phyloP scores from a whole-genome alignment of 2,888 invertebrate genomes.

The Digitonthophagus gazella region DNA sequence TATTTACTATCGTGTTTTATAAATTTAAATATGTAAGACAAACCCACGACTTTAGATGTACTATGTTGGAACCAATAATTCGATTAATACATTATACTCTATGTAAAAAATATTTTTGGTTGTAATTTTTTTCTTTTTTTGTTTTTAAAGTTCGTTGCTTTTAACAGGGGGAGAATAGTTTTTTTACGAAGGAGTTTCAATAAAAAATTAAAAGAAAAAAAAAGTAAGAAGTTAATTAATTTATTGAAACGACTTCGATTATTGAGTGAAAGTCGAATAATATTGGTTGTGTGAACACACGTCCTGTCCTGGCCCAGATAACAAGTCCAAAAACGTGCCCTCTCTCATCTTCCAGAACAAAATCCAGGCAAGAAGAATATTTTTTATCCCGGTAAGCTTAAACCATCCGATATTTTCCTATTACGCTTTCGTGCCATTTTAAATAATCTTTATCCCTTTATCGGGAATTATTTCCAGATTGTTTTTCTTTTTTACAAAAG shows the following conservation, averaged over 20 bases:
- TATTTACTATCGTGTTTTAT: not conserved
- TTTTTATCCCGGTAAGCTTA: conserved; percentile 48
- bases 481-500: too few species aligned
- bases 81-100: not conserved
- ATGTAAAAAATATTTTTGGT: not conserved
- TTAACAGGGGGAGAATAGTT: not conserved
- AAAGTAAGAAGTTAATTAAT: too few species aligned
- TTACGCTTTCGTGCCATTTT: too few species aligned
- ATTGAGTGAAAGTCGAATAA: conserved; percentile 40
- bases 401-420: conserved; percentile 42
- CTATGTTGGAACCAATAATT: conserved; percentile 1
- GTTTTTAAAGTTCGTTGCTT: conserved; percentile 2
- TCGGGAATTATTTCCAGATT: too few species aligned
- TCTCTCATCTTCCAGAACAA: conserved; percentile 33
- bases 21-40: not conserved
- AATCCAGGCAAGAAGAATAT: conserved; percentile 45
- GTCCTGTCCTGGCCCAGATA: conserved; percentile 45
- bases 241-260: not conserved
- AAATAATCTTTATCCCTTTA: not conserved
- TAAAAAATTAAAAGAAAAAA: too few species aligned
- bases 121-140: not conserved
- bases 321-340: conserved; percentile 46
- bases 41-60: conserved; percentile 3
- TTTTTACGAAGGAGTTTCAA: not conserved
- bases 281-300: conserved; percentile 42